These are phyloP conservation scores for Emydoidea blandingii DNA, from an alignment of 2,797 vertebrate genomes.

Conservation along the genomic window DNA sequence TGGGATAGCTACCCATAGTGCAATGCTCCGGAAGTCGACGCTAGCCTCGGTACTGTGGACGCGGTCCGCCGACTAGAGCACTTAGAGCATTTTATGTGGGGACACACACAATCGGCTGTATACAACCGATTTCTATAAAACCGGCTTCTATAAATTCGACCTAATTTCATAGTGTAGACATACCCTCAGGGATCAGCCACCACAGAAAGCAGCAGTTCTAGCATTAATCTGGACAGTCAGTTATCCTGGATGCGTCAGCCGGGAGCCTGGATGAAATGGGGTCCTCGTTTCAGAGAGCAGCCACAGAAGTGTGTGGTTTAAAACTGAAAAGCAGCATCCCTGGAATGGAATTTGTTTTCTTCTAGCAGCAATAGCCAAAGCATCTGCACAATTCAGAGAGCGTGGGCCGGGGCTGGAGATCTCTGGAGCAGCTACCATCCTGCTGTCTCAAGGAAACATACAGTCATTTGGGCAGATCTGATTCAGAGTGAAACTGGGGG, in stretches of 20 bases:
- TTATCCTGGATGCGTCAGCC: not conserved
- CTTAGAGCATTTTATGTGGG: too few relatives aligned
- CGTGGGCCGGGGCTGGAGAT: not conserved
- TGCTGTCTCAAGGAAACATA: slow-evolving; percentile 40
- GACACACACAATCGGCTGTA: too few relatives aligned
- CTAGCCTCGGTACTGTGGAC: too few relatives aligned
- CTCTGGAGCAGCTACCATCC: not conserved
- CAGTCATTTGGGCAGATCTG: not conserved
- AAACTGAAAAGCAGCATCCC: slow-evolving; percentile 18
- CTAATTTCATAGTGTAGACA: too few relatives aligned
- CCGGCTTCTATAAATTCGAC: too few relatives aligned
- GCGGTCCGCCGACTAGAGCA: too few relatives aligned
- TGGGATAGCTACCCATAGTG: too few relatives aligned
- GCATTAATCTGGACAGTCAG: not conserved
- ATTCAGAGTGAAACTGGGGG: slow-evolving; percentile 42
- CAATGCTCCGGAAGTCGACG: too few relatives aligned
- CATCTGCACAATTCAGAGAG: slow-evolving; percentile 30
- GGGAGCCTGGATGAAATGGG: not conserved
- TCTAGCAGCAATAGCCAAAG: slow-evolving; percentile 20
- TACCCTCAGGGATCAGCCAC: not conserved
- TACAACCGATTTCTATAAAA: too few relatives aligned
- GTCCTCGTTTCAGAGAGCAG: slow-evolving; percentile 7
- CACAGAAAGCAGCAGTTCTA: rapidly evolving
- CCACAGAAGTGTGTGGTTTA: slow-evolving; percentile 48
- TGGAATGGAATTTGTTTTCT: not conserved